Conservation (phyloP, 2,797 vertebrate genomes). For the Antennarius maculatus region DNA sequence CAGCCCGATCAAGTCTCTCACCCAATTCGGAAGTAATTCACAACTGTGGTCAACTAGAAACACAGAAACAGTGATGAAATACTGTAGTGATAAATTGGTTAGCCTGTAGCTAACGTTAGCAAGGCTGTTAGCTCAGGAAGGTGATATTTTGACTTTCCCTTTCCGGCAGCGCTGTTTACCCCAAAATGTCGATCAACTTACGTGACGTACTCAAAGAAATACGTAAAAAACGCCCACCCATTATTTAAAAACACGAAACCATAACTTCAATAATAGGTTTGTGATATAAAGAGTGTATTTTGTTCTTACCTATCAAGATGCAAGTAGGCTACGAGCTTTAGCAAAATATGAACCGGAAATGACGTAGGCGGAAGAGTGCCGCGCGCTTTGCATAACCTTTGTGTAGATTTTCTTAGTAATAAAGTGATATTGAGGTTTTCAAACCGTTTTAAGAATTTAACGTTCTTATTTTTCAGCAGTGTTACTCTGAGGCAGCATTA, state of each 20-base stretch:
- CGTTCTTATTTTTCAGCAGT: rapidly evolving
- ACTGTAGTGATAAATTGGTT: background rate
- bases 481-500: background rate
- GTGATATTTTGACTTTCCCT: constrained; percentile 15
- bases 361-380: constrained; percentile 27
- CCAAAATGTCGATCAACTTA: rapidly evolving
- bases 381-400: constrained; percentile 2
- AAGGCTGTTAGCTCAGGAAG: constrained; percentile 22
- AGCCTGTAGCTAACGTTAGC: constrained; percentile 10
- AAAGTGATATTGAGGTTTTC: no score
- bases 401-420: background rate
- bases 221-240: rapidly evolving
- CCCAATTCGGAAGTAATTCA: rapidly evolving
- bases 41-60: no score
- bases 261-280: rapidly evolving
- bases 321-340: constrained; percentile 2
- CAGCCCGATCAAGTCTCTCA: rapidly evolving
- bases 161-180: background rate
- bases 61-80: rapidly evolving
- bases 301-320: constrained; percentile 50
- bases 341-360: constrained; percentile 40
- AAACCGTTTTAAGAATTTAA: rapidly evolving
- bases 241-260: rapidly evolving
- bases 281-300: constrained; percentile 37
- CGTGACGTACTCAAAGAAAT: rapidly evolving